phyloP scores from a whole-genome alignment of 2,113 vertebrate genomes.

The Macaca nemestrina region DNA sequence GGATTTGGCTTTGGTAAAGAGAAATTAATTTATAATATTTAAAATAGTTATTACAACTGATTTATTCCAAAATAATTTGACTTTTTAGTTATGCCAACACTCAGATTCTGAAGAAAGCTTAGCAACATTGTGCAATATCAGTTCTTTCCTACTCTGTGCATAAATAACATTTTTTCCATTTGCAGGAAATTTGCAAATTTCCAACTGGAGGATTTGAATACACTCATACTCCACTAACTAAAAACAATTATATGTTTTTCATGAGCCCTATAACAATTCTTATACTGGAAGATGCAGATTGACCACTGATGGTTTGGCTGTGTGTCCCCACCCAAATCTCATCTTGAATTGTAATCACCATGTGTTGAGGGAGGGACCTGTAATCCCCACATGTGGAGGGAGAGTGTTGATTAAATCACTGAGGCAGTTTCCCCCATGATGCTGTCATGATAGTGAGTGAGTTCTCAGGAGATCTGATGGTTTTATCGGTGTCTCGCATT shows the following conservation, averaged over 20 bases:
- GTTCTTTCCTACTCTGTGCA: slow-evolving; percentile 29
- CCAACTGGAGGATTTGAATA: background rate
- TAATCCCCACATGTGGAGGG: too few relatives aligned
- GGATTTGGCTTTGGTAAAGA: background rate
- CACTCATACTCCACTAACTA: background rate
- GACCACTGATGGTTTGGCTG: background rate
- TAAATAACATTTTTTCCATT: slow-evolving; percentile 52
- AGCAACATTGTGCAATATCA: slow-evolving; percentile 46
- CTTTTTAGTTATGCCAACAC: slow-evolving; percentile 53
- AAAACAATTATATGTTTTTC: background rate
- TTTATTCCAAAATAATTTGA: slow-evolving; percentile 27
- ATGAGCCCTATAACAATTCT: background rate
- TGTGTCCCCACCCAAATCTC: too few relatives aligned
- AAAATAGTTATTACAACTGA: background rate
- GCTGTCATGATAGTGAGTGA: too few relatives aligned
- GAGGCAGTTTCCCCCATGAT: too few relatives aligned
- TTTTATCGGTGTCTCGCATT: too few relatives aligned
- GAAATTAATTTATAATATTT: slow-evolving; percentile 31
- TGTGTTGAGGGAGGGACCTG: too few relatives aligned
- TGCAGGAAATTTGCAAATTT: background rate
- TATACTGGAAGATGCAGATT: background rate
- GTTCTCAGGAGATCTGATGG: too few relatives aligned
- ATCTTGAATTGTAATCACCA: too few relatives aligned
- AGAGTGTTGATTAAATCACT: too few relatives aligned
- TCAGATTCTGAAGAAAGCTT: background rate